Evolutionary conservation across 92 coral and sea anemone species (phyloP).

Genomic region (Palythoa caribaeorum): DNA sequence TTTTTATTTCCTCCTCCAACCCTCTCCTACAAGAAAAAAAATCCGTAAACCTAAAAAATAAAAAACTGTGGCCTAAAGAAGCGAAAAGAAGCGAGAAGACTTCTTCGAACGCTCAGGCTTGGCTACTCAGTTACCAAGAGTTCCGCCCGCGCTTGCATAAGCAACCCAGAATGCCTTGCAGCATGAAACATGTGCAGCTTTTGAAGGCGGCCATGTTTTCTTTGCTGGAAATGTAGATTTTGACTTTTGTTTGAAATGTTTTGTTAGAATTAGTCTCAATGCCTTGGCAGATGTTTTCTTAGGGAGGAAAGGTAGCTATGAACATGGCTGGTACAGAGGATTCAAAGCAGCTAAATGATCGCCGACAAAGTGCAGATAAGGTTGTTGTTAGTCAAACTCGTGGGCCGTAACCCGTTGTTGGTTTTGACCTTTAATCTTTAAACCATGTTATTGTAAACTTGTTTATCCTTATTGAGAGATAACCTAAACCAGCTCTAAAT

Average conservation of each 20-base stretch:
- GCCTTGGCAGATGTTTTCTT: slow-evolving; percentile 37
- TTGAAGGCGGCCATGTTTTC: slow-evolving; percentile 62
- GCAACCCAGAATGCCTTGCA: slow-evolving; percentile 23
- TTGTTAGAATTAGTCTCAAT: neutral
- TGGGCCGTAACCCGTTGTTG: neutral
- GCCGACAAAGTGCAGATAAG: slow-evolving; percentile 71
- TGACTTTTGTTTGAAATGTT: neutral
- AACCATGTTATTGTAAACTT: neutral
- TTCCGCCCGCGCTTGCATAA: neutral
- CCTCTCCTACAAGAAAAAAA: too few species aligned
- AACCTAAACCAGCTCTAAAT: neutral
- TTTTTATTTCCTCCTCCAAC: too few species aligned
- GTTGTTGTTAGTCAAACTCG: slow-evolving; percentile 29
- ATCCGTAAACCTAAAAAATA: too few species aligned
- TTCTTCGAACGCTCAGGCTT: too few species aligned
- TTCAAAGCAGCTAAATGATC: slow-evolving; percentile 48
- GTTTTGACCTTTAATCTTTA: too few species aligned
- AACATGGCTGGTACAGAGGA: slow-evolving; percentile 45
- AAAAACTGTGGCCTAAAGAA: too few species aligned
- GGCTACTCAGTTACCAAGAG: too few species aligned
- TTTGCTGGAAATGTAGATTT: neutral
- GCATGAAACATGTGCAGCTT: slow-evolving; percentile 51
- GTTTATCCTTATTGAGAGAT: neutral
- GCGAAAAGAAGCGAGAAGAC: too few species aligned
- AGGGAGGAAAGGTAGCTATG: slow-evolving; percentile 52